Conservation (phyloP, 2,888 invertebrate species). For the Prosopocoilus inquinatus region DNA sequence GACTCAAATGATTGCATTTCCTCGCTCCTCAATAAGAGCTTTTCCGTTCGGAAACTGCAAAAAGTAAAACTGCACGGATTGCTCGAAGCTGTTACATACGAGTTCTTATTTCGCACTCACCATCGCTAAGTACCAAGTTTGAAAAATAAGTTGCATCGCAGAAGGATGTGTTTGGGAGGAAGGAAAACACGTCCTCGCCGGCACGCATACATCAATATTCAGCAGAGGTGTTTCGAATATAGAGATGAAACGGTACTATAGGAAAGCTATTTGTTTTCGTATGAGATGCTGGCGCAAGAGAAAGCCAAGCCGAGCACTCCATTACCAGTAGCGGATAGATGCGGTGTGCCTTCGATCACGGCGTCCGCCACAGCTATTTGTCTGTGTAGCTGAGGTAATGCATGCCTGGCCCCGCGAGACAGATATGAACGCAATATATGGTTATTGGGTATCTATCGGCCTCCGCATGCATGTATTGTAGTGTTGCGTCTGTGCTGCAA, state of each 20-base stretch:
- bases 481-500: constrained; percentile 39
- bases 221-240: too few species aligned
- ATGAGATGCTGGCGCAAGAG: neutral
- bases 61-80: constrained; percentile 20
- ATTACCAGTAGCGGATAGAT: constrained; percentile 22
- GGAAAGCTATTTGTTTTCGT: too few species aligned
- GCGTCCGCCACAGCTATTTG: constrained; percentile 39
- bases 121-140: constrained; percentile 19
- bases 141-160: neutral
- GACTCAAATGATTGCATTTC: constrained; percentile 2
- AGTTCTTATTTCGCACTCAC: constrained; percentile 19
- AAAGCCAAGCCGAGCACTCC: constrained; percentile 19
- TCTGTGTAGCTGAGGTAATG: constrained; percentile 43
- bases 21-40: constrained; percentile 1
- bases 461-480: constrained; percentile 41
- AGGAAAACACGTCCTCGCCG: too few species aligned
- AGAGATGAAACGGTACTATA: too few species aligned
- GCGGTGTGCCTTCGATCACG: constrained; percentile 14
- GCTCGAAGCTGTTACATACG: constrained; percentile 22
- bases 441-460: constrained; percentile 48
- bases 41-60: constrained; percentile 5
- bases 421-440: constrained; percentile 48
- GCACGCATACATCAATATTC: too few species aligned
- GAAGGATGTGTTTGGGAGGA: too few species aligned
- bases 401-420: constrained; percentile 43